Evolutionary conservation across 2,888 invertebrate genomes (phyloP), one percentile per base, ranked within the genome.

Genomic region (Cryptus armator): DNA sequence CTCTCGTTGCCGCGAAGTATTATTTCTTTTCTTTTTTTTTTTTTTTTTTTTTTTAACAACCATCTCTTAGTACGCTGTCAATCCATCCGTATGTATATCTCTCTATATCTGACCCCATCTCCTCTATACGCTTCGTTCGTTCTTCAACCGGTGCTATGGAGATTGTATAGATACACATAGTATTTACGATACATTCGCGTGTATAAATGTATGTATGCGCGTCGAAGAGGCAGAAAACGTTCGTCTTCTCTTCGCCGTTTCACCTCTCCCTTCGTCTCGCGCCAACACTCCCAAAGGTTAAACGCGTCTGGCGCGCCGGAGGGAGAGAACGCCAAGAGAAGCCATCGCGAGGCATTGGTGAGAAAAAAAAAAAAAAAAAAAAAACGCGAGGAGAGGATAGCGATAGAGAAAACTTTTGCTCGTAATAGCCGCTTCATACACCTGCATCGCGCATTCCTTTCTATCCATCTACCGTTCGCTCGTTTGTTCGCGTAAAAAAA

Each of bases 211-310:
- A 44, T 24, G 16, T 68, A 67, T 67, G 66, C 66, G 24, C 53
- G 48, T 37, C 59, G 68, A 78, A 51, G 10, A 19, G 10, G 37
- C 37, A 37, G 6, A 37, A 9, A n/a, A 67, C 14, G 51, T 24
- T 16, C 70, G 37, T 70, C 81, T 76, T 43, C 29, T 16, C 29
- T 37, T 19, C 66, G 44, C 67, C 64, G 24, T 29, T 19, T 37
- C 6, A 0, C n/a, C 14, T 24, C 64, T 72, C 71, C 77, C 59
- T 75, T 67, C 70, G 64, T 46, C 53, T 19, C 32, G 62, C 16
- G 19, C 62, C 79, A 78, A 64, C 67, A 79, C 87, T 89, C 84
- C 86, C 86, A 90, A 90, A 91, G 90, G 90, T 91, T 89, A 91
- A 91, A 88, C 84, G 88, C 87, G 89, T 87, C 88, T 88, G 89